Conservation (phyloP, 1,140 invertebrate species). For the Arctopsyche grandis region DNA sequence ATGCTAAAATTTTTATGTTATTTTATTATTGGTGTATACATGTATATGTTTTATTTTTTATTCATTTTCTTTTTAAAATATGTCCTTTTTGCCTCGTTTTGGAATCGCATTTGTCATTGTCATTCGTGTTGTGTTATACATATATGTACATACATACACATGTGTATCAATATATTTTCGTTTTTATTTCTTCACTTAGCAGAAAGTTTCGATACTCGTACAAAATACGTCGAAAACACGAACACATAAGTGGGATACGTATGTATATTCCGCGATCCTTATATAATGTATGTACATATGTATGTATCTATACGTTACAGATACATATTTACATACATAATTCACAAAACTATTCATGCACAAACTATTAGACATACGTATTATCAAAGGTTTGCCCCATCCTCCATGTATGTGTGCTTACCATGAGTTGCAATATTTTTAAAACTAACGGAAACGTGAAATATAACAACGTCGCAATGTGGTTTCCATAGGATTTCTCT, state of each 20-base stretch:
- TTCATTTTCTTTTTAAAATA: constrained; percentile 22
- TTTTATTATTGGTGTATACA: background rate
- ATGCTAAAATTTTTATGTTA: background rate
- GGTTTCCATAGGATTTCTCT: no score
- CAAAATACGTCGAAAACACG: background rate
- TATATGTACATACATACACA: no score
- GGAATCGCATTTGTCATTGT: constrained; percentile 10
- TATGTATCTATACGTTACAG: background rate
- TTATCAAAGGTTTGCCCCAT: no score
- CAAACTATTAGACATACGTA: no score
- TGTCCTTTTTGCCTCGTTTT: constrained; percentile 3
- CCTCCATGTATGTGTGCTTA: no score
- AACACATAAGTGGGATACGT: background rate
- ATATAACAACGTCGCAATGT: no score
- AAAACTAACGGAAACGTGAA: no score
- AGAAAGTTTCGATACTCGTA: background rate
- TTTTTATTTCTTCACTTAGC: background rate
- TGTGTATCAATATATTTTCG: background rate
- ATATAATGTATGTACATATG: background rate
- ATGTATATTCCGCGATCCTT: background rate
- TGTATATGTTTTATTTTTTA: background rate
- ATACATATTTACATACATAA: background rate
- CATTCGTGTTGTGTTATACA: background rate
- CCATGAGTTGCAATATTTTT: no score
- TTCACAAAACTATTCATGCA: background rate